Conservation (phyloP, 2,797 vertebrate species). For the Coregonus suidteri region DNA sequence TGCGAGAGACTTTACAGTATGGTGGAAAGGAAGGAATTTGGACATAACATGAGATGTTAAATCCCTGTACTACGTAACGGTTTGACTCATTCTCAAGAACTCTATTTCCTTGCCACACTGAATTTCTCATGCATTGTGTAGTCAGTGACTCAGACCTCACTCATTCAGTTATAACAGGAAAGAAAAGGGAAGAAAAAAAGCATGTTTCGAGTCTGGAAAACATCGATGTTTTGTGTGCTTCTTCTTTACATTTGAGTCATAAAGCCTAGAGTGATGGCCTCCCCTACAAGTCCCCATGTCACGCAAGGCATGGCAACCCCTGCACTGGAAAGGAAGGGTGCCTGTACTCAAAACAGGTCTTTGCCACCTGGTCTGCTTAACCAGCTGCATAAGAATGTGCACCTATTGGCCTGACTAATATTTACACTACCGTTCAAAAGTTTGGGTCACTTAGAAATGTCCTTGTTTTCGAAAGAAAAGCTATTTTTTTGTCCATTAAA, state of each 20-base stretch:
- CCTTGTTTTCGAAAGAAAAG: too few species aligned
- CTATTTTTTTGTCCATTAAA: too few species aligned
- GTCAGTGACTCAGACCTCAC: background rate
- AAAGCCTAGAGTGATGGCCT: background rate
- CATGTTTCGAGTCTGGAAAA: background rate
- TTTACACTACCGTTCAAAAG: background rate
- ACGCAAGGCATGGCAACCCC: background rate
- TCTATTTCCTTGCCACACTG: background rate
- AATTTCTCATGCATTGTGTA: background rate
- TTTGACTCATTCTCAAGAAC: background rate
- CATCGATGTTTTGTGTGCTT: background rate
- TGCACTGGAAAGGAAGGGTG: background rate
- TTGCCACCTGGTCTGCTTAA: background rate
- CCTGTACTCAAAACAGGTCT: background rate
- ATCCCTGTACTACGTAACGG: background rate
- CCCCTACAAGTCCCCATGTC: background rate
- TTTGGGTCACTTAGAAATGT: too few species aligned
- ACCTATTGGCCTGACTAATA: background rate
- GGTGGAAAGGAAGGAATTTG: background rate
- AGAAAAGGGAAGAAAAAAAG: background rate
- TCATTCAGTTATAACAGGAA: background rate
- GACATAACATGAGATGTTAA: background rate
- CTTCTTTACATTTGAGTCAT: background rate
- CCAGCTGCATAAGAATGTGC: background rate
- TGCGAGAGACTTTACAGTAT: background rate